These are phyloP conservation scores for Macrophya annulata DNA, from an alignment of 2,888 invertebrate genomes.

Conservation along the genomic window DNA sequence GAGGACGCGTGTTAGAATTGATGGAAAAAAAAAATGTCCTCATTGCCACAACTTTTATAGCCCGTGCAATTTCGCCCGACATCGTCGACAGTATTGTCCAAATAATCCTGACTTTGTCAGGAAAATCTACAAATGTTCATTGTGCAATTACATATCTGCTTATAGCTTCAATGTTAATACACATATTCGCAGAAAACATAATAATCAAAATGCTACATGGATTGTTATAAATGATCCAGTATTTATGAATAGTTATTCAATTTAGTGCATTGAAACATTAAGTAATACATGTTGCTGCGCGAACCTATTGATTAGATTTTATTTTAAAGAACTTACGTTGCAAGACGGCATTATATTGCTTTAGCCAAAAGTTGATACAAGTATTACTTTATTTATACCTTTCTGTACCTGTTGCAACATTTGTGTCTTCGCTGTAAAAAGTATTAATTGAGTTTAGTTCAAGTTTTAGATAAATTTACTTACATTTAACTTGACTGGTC, in stretches of 20 bases:
- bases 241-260: constrained; percentile 7
- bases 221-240: constrained; percentile 11
- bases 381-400: constrained; percentile 11
- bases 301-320: not conserved
- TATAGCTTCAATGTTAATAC: constrained; percentile 65
- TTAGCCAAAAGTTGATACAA: not conserved
- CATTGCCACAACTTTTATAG: constrained; percentile 38
- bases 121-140: constrained; percentile 67
- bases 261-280: not conserved
- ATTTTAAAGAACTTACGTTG: not conserved
- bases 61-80: constrained; percentile 34
- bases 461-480: constrained; percentile 11
- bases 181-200: constrained; percentile 63
- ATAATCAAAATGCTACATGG: constrained; percentile 57
- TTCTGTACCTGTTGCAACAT: not conserved
- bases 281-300: not conserved
- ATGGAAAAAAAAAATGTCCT: constrained; percentile 38
- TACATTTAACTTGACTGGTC: not conserved
- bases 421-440: not conserved
- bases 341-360: not conserved
- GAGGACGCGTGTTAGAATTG: constrained; percentile 36
- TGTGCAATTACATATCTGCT: constrained; percentile 66
- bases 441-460: not conserved
- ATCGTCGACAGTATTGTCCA: constrained; percentile 39
- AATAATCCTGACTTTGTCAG: constrained; percentile 39